Evolutionary conservation across 2,888 invertebrate species (phyloP), one percentile per base, ranked within the genome.

Genomic region (Pteria penguin): DNA sequence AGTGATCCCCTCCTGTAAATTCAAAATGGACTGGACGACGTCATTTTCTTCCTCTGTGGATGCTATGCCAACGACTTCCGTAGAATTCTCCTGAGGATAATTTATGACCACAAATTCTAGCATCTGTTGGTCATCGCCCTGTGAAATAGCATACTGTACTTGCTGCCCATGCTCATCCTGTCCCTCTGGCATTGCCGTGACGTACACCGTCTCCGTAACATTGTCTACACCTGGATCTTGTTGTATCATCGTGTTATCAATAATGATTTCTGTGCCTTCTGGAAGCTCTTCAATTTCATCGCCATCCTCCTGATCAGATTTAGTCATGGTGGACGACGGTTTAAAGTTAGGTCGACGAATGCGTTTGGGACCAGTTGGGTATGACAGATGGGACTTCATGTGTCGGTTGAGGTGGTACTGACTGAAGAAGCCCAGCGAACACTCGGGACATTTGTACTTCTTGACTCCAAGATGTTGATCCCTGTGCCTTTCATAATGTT

Each of bases 361-460:
- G 18, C 60, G 60, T 4, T 26, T 22, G 26, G 18, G 60, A 3
- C 14, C 5, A 22, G 22, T 31, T 32, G 31, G 24, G 57, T 68
- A 45, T 14, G 24, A 60, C 27, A 31, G 32, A 24, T 68, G 68
- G 31, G 57, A 33, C 18, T 55, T 68, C 22, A 31, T n/a, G 26
- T 68, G 68, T n/a, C 68, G 68, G 18, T 68, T 68, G 14, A 68
- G 33, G 33, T 68, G 68, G 24, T 68, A 68, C 57, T 68, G 68
- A 26, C 57, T 68, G 33, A 52, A 68, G 57, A 68, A 68, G 4
- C 52, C 55, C 57, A 68, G 26, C 2, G 55, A 26, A 57, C 68
- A 68, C 24, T 68, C 68, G 2, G 55, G 24, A 31, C 68, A 68
- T 29, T 57, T 68, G 33, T 68, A 68, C 26, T 68, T 68, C 68